Evolutionary conservation across 2,888 invertebrate species (phyloP).

Genomic region (Ochropacha duplaris): DNA sequence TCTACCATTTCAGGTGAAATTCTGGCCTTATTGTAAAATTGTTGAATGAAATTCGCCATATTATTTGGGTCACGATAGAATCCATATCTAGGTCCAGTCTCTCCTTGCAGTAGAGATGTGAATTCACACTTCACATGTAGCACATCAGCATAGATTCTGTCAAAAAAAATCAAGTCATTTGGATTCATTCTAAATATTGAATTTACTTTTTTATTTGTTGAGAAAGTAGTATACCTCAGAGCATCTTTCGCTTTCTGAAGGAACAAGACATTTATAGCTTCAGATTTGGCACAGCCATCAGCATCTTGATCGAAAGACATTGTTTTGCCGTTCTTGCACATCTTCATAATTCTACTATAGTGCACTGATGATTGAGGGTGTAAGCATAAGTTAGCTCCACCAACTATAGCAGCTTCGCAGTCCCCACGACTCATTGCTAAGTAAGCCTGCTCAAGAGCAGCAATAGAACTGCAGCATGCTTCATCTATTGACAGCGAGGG

Average conservation of each 20-base stretch:
- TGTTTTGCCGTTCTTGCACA: slow-evolving; percentile 91
- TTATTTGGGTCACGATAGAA: slow-evolving; percentile 78
- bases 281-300: slow-evolving; percentile 89
- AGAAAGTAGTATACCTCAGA: slow-evolving; percentile 43
- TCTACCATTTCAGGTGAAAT: slow-evolving; percentile 86
- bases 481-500: slow-evolving; percentile 60
- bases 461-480: slow-evolving; percentile 56
- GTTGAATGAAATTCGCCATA: slow-evolving; percentile 72
- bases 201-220: too few species aligned
- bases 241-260: slow-evolving; percentile 86
- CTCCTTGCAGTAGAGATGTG: slow-evolving; percentile 67
- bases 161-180: background rate
- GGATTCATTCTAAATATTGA: too few species aligned
- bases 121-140: slow-evolving; percentile 88
- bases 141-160: slow-evolving; percentile 84
- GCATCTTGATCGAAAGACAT: slow-evolving; percentile 92
- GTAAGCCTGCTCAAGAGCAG: slow-evolving; percentile 56
- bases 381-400: slow-evolving; percentile 81
- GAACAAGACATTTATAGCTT: slow-evolving; percentile 86
- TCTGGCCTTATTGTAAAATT: slow-evolving; percentile 83
- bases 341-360: slow-evolving; percentile 49
- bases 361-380: slow-evolving; percentile 76
- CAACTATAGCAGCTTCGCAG: slow-evolving; percentile 83
- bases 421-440: slow-evolving; percentile 52
- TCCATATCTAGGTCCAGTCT: slow-evolving; percentile 74